Percentiles rank a stretch among this genome's conserved stretches.
These are phyloP conservation scores for Phalacrocorax pelagicus DNA, from an alignment of 2,113 vertebrate genomes.

Conservation along the genomic window DNA sequence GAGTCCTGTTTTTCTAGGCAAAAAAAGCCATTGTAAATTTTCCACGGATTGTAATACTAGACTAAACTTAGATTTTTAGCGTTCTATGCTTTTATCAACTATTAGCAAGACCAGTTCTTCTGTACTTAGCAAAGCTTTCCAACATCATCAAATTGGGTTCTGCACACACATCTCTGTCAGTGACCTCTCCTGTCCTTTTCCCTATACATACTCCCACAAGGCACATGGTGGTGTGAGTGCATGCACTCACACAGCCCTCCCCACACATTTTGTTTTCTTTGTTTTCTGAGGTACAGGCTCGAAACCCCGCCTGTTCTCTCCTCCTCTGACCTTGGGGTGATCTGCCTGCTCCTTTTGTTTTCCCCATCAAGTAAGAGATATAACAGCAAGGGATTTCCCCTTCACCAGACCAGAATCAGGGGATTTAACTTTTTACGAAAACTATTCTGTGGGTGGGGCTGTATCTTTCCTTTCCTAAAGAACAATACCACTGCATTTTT, in stretches of 20 bases:
- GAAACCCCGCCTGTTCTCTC: neutral
- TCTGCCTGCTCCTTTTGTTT: no score
- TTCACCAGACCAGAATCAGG: neutral
- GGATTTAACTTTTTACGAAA: neutral
- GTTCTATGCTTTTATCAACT: rapidly evolving
- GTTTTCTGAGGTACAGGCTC: no score
- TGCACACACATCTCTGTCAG: no score
- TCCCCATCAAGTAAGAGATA: no score
- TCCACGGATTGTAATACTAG: neutral
- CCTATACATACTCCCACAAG: neutral
- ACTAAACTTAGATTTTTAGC: neutral
- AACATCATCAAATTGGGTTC: neutral
- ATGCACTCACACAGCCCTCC: no score
- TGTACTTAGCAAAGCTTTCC: neutral
- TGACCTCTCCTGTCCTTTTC: neutral
- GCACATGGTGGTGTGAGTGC: no score
- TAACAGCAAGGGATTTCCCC: neutral
- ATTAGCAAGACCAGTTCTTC: rapidly evolving
- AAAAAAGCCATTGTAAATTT: neutral
- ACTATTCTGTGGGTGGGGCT: no score
- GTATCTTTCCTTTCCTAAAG: neutral
- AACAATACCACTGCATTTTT: neutral
- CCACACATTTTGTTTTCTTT: neutral
- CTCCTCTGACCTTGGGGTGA: no score
- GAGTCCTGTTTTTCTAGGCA: neutral